These are phyloP conservation scores for Sialis lutaria DNA, from an alignment of 2,888 invertebrate species.

Conservation along the genomic window DNA sequence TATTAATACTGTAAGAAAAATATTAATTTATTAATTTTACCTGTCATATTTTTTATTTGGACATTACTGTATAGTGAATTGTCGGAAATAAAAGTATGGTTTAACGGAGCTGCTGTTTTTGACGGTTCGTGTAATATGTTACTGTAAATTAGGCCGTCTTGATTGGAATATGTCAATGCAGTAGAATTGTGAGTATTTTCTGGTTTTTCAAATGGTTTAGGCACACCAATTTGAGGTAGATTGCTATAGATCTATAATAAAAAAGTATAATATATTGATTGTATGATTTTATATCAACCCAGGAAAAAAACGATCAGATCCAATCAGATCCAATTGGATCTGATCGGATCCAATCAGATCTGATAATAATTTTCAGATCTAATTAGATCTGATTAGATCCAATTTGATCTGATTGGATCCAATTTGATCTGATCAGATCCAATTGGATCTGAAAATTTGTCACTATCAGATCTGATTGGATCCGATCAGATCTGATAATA, in stretches of 20 bases:
- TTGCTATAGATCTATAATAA: constrained; percentile 2
- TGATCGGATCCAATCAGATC: too few species aligned
- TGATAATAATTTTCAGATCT: too few species aligned
- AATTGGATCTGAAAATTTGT: too few species aligned
- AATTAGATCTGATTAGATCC: too few species aligned
- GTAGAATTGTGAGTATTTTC: neutral
- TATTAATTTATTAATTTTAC: neutral
- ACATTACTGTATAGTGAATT: constrained; percentile 43
- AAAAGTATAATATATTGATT: neutral
- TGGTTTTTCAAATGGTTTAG: constrained; percentile 4
- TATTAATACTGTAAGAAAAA: neutral
- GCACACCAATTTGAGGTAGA: constrained; percentile 3
- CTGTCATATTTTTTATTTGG: constrained; percentile 4
- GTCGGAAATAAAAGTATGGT: neutral
- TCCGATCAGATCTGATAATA: too few species aligned
- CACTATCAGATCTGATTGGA: too few species aligned
- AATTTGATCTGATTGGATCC: too few species aligned
- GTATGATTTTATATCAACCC: constrained; percentile 17
- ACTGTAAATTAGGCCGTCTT: constrained; percentile 31
- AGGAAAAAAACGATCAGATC: too few species aligned
- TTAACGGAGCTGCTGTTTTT: constrained; percentile 12
- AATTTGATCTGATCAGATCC: too few species aligned
- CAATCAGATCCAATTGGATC: too few species aligned
- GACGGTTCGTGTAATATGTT: constrained; percentile 31
- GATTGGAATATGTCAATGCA: constrained; percentile 22